phyloP scores from a whole-genome alignment of 2,888 invertebrate genomes.

The Tenthredo mesomela region DNA sequence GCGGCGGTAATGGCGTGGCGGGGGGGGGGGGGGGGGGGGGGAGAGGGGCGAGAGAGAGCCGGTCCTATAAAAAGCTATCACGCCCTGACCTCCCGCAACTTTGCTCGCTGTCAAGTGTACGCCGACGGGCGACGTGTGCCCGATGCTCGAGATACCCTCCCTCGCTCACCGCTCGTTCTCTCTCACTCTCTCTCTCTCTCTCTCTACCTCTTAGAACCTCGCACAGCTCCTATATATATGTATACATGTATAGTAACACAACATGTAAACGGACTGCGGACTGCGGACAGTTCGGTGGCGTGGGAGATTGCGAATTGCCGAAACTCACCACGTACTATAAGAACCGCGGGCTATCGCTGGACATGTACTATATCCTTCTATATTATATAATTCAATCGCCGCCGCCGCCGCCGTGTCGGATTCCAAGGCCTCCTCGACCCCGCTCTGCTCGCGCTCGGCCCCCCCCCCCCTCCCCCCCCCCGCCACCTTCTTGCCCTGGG shows the following conservation, averaged over 20 bases:
- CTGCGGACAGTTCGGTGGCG: neutral
- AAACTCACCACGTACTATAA: neutral
- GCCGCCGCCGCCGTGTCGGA: too few species aligned
- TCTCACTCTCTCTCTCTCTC: slow-evolving; percentile 8
- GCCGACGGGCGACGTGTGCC: slow-evolving; percentile 53
- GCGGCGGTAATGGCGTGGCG: slow-evolving; percentile 78
- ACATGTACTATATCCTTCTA: neutral
- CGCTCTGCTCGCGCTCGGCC: too few species aligned
- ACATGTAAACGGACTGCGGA: neutral
- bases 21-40: slow-evolving; percentile 76
- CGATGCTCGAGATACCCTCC: slow-evolving; percentile 48
- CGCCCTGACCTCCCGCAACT: slow-evolving; percentile 74
- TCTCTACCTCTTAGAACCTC: slow-evolving; percentile 20
- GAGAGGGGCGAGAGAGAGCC: slow-evolving; percentile 75
- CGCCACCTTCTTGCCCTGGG: too few species aligned
- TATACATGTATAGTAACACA: neutral
- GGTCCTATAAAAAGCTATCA: slow-evolving; percentile 73
- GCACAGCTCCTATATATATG: neutral
- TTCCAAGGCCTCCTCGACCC: too few species aligned
- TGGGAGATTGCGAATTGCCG: slow-evolving; percentile 21
- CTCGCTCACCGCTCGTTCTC: neutral
- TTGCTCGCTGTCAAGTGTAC: slow-evolving; percentile 62
- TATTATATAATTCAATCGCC: too few species aligned
- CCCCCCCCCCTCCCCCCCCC: too few species aligned
- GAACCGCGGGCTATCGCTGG: neutral